Base-by-base conservation (phyloP, 2,797 vertebrate species). In the Bryconaethiops microstoma region DNA sequence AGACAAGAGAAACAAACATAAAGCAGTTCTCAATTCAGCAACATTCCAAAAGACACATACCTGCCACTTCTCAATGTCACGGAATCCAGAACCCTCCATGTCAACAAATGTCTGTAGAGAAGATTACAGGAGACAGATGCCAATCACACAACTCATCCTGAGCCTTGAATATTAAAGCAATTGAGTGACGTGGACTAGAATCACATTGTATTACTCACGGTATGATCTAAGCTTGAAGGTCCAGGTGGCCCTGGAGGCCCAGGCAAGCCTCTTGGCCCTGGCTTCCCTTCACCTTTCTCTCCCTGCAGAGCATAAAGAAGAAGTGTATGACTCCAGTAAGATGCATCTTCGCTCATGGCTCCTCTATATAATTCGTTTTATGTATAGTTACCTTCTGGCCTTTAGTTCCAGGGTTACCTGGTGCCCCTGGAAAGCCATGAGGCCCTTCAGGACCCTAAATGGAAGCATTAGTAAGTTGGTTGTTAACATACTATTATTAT, bases 11-110 rank as follows among this genome's bases (percentile, higher is more conserved):
- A 25, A 14, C 25, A 64, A 5, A 1, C 1, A 21, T 64, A 25
- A 39, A 62, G 19, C n/a, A 48, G 57, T 16, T 19, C 35, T 13
- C 21, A 19, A 25, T 73, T 60, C 57, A 23, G 21, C n/a, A 13
- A 25, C 0, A 39, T 64, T 45, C n/a, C 14, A 23, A 48, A 68
- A 68, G 6, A 57, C 52, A 29, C 17, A 83, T 88, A 98, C 97
- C 86, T 85, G 88, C 39, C 94, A 23, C 81, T 50, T 95, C 63
- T 95, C 95, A 86, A 92, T 29, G 78, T 97, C 95, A 0, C 92
- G 75, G 0, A 94, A 96, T 72, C 97, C 97, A 0, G 97, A 99
- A 0, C 96, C 96, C 86, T 99, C 97, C 97, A 98, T 97, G 90
- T 99, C 97, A 0, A 96, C 88, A 87, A 96, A 98, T 0, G 96